Conservation (phyloP, 2,797 vertebrate species). For the Chloroceryle amazona region DNA sequence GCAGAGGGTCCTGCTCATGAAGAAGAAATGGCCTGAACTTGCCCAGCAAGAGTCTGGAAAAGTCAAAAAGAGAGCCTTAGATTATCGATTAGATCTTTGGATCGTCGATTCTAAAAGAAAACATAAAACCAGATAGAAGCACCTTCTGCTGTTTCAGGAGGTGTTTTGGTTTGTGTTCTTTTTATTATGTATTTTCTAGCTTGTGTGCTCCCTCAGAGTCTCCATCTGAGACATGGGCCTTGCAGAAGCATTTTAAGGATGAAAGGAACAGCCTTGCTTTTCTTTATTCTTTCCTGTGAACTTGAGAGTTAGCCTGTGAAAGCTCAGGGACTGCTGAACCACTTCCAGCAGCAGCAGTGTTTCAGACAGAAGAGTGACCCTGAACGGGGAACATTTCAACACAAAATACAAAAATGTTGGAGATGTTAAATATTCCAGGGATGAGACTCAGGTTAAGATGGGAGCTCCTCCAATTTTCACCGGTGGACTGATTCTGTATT, state of each 20-base stretch:
- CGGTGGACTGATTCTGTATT: neutral
- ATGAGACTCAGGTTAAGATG: neutral
- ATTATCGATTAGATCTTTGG: too few species aligned
- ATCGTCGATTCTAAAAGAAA: neutral
- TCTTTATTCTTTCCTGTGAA: neutral
- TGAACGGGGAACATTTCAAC: neutral
- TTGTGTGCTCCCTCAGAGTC: neutral
- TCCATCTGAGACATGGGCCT: neutral
- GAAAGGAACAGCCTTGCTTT: neutral
- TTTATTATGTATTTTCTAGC: neutral
- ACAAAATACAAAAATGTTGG: neutral
- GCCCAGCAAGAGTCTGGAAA: neutral
- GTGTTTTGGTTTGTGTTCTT: neutral
- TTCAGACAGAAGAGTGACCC: neutral
- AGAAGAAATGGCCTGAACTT: neutral
- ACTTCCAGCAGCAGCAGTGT: neutral
- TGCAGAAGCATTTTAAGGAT: neutral
- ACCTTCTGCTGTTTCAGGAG: neutral
- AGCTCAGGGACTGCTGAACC: neutral
- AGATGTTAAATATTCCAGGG: neutral
- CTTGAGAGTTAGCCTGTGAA: neutral
- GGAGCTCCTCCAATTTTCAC: neutral
- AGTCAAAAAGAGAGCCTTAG: neutral
- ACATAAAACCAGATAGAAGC: neutral
- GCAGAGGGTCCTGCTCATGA: neutral